Evolutionary conservation across 2,888 invertebrate genomes (phyloP).

Genomic region (Aelia acuminata): DNA sequence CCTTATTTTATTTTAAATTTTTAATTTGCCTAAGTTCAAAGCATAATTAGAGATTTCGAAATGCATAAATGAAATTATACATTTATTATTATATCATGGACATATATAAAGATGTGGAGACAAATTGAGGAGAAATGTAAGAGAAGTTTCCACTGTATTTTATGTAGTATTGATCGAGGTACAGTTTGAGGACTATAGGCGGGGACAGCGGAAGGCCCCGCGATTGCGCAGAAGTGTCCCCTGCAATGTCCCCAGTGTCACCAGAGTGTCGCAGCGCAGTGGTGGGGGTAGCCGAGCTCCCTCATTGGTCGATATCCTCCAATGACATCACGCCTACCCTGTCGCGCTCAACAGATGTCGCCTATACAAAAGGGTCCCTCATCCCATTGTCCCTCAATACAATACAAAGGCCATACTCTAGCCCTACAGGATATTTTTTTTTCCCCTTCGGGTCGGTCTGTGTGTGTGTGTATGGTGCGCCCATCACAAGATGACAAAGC

Average conservation of each 20-base stretch:
- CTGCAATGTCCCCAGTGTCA: slow-evolving; percentile 44
- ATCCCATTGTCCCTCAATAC: not conserved
- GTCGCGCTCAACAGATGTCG: slow-evolving; percentile 35
- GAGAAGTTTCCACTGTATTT: slow-evolving; percentile 33
- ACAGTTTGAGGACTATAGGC: slow-evolving; percentile 20
- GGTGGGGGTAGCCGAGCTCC: not conserved
- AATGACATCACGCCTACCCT: slow-evolving; percentile 58
- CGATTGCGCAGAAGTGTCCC: slow-evolving; percentile 51
- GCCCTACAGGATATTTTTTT: slow-evolving; percentile 43
- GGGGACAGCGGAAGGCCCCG: slow-evolving; percentile 42
- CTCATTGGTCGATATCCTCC: slow-evolving; percentile 13
- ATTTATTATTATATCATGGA: not conserved
- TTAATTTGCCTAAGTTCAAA: too few species aligned
- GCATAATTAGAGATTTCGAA: too few species aligned
- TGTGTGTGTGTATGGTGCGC: not conserved
- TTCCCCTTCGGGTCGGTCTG: not conserved
- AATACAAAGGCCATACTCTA: slow-evolving; percentile 27
- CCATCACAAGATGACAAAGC: slow-evolving; percentile 50
- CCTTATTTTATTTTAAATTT: too few species aligned
- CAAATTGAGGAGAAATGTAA: not conserved
- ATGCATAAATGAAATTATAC: not conserved
- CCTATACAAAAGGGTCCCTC: slow-evolving; percentile 16
- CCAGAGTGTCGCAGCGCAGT: slow-evolving; percentile 24
- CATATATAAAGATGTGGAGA: not conserved
- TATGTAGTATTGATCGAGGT: slow-evolving; percentile 45